Evolutionary conservation across 2,888 invertebrate genomes (phyloP).

Genomic region (Seladonia tumulorum): DNA sequence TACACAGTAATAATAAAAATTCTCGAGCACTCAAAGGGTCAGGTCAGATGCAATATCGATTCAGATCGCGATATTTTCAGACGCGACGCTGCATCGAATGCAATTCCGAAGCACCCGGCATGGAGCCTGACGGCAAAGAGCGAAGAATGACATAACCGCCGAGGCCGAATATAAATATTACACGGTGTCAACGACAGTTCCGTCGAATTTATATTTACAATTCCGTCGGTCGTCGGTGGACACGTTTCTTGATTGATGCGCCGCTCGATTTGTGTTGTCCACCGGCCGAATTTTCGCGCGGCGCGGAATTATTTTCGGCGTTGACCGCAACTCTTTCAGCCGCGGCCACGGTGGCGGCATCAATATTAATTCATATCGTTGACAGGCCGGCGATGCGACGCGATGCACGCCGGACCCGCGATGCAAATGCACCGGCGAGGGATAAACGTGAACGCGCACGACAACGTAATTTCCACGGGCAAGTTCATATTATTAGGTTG

Average conservation of each 20-base stretch:
- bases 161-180: slow-evolving; percentile 8
- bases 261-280: slow-evolving; percentile 2
- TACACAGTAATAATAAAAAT: background rate
- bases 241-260: slow-evolving; percentile 27
- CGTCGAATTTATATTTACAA: background rate
- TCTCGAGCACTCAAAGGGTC: background rate
- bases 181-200: background rate
- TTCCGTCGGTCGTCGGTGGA: slow-evolving; percentile 12
- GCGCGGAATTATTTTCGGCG: slow-evolving; percentile 19
- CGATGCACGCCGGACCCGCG: background rate
- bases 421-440: background rate
- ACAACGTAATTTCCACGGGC: background rate
- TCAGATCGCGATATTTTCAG: no score
- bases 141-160: background rate
- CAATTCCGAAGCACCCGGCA: background rate
- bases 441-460: background rate
- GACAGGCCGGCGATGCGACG: slow-evolving; percentile 26
- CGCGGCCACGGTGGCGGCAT: slow-evolving; percentile 20
- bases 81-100: background rate
- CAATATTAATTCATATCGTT: slow-evolving; percentile 63
- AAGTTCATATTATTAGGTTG: background rate
- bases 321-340: slow-evolving; percentile 38
- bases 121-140: background rate
- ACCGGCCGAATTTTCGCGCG: slow-evolving; percentile 20
- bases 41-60: background rate